Conservation (phyloP, 2,113 vertebrate species). For the Spheniscus mendiculus region DNA sequence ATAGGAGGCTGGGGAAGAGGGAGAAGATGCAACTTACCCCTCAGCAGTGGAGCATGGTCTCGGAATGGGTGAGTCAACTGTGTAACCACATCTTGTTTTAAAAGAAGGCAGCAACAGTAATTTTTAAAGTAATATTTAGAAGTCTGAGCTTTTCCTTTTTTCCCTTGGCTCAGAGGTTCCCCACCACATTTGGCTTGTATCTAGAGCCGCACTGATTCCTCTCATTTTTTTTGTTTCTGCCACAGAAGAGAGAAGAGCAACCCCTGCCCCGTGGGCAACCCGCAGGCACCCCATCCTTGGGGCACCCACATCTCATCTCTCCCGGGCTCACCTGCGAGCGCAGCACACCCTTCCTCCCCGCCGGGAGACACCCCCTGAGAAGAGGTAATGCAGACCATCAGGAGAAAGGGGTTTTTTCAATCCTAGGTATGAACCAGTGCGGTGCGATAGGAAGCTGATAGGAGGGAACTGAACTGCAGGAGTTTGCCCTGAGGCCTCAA, state of each 20-base stretch:
- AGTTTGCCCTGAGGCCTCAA: neutral
- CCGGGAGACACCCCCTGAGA: neutral
- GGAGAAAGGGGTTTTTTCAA: neutral
- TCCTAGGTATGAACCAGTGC: neutral
- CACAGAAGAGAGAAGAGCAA: neutral
- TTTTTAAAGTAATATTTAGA: neutral
- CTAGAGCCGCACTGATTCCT: neutral
- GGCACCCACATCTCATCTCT: neutral
- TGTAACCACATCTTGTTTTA: neutral
- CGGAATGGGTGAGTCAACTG: neutral
- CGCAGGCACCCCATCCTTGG: fast-evolving
- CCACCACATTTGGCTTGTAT: neutral
- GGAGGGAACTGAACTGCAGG: neutral
- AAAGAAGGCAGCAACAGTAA: neutral
- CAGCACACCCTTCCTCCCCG: neutral
- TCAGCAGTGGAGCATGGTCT: neutral
- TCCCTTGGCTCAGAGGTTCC: neutral
- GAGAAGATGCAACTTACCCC: neutral
- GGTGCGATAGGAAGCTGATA: neutral
- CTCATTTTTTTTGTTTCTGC: neutral
- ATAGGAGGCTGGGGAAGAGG: neutral
- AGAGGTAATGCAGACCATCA: neutral
- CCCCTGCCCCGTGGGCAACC: neutral
- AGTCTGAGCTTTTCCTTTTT: neutral
- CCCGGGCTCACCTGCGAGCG: neutral